Evolutionary conservation across 2,113 vertebrate species (phyloP).

Genomic region (Cisticola juncidis): DNA sequence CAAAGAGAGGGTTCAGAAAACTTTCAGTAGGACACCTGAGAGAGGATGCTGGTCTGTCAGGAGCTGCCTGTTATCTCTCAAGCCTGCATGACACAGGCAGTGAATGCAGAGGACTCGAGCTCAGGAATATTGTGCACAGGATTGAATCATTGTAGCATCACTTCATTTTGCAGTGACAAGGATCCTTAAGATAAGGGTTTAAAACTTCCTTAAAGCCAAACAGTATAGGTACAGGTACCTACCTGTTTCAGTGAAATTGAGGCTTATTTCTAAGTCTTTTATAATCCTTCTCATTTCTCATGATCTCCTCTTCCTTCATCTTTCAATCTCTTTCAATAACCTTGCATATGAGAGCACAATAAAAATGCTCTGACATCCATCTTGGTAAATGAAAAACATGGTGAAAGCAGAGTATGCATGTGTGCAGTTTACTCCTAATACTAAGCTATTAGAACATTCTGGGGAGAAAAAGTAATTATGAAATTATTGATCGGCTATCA

Average conservation of each 20-base stretch:
- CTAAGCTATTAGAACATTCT: neutral
- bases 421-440: neutral
- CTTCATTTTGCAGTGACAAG: constrained; percentile 44
- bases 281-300: constrained; percentile 66
- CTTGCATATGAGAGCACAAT: constrained; percentile 29
- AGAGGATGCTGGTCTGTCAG: neutral
- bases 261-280: constrained; percentile 66
- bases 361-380: constrained; percentile 5
- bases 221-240: neutral
- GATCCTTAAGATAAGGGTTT: constrained; percentile 64
- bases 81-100: neutral
- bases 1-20: constrained; percentile 20
- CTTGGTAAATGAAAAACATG: neutral
- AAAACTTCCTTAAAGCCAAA: constrained; percentile 58
- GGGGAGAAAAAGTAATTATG: neutral
- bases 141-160: constrained; percentile 38
- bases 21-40: constrained; percentile 17
- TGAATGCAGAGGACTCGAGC: neutral
- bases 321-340: constrained; percentile 52
- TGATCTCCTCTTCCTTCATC: constrained; percentile 50
- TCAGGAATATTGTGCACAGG: neutral
- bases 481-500: neutral
- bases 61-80: constrained; percentile 23
- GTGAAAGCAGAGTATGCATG: neutral
- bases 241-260: constrained; percentile 49